Evolutionary conservation across 2,888 invertebrate genomes (phyloP).

Genomic region (Lasioglossum calceatum): DNA sequence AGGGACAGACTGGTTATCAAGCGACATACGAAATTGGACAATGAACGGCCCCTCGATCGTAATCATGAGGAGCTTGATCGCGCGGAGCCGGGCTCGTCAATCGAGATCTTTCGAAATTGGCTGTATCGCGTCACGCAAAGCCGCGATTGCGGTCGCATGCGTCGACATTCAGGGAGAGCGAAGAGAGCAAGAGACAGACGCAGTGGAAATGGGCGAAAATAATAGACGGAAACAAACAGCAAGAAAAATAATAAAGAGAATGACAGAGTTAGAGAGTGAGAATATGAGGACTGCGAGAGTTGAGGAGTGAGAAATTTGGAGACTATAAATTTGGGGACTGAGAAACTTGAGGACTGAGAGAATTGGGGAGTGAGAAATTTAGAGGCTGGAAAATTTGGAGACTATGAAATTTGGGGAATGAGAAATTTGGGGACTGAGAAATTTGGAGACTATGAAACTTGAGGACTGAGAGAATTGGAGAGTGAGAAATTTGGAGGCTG

Average conservation of each 20-base stretch:
- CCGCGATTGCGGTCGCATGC: constrained; percentile 22
- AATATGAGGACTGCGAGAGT: neutral
- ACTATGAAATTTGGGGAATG: neutral
- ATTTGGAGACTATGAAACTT: neutral
- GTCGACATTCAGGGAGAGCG: neutral
- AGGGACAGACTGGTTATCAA: constrained; percentile 20
- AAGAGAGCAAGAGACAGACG: neutral
- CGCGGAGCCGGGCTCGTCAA: constrained; percentile 21
- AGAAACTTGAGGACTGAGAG: neutral
- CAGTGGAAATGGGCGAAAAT: neutral
- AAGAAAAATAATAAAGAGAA: neutral
- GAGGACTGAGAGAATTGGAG: too few species aligned
- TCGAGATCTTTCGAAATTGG: constrained; percentile 56
- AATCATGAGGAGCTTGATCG: constrained; percentile 51
- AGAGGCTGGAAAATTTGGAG: neutral
- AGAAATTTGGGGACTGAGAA: neutral
- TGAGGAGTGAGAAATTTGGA: neutral
- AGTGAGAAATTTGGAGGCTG: too few species aligned
- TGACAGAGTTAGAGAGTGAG: neutral
- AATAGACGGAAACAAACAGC: neutral
- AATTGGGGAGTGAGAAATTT: neutral
- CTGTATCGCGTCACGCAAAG: constrained; percentile 39
- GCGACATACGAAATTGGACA: constrained; percentile 53
- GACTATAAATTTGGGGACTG: too few species aligned
- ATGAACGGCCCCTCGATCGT: constrained; percentile 41